phyloP scores from a whole-genome alignment of 2,888 invertebrate species.

The Drosophila meridiana region DNA sequence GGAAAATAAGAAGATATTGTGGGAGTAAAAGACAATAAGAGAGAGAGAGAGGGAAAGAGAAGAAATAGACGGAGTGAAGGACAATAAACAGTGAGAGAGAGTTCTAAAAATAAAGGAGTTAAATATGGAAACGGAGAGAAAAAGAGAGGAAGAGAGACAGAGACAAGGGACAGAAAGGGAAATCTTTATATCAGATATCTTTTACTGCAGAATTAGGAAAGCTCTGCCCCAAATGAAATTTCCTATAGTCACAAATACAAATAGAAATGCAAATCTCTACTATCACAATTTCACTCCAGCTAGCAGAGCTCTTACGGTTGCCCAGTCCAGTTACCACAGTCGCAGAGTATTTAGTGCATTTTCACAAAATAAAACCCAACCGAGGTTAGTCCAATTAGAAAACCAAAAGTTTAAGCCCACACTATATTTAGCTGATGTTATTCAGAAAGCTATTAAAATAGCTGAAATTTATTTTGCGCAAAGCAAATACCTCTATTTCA shows the following conservation, averaged over 20 bases:
- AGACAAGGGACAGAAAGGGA: background rate
- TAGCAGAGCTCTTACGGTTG: background rate
- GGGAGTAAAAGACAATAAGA: background rate
- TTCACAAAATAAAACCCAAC: background rate
- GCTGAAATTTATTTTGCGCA: background rate
- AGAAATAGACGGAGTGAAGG: background rate
- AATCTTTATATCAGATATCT: background rate
- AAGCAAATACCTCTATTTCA: background rate
- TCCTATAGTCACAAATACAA: background rate
- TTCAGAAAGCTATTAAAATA: slow-evolving; percentile 1
- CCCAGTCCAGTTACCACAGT: background rate
- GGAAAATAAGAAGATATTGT: background rate
- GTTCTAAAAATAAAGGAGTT: background rate
- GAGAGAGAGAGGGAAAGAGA: background rate
- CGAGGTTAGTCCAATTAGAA: background rate
- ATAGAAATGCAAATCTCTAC: background rate
- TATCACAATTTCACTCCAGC: background rate
- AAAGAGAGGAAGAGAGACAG: background rate
- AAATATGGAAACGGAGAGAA: background rate
- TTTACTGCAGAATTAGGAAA: background rate
- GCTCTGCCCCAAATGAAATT: background rate
- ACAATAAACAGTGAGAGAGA: background rate
- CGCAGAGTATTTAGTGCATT: background rate
- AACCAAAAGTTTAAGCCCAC: background rate
- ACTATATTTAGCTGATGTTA: background rate